Conservation (phyloP, 1,140 invertebrate species). For the Pogonomyrmex californicus region DNA sequence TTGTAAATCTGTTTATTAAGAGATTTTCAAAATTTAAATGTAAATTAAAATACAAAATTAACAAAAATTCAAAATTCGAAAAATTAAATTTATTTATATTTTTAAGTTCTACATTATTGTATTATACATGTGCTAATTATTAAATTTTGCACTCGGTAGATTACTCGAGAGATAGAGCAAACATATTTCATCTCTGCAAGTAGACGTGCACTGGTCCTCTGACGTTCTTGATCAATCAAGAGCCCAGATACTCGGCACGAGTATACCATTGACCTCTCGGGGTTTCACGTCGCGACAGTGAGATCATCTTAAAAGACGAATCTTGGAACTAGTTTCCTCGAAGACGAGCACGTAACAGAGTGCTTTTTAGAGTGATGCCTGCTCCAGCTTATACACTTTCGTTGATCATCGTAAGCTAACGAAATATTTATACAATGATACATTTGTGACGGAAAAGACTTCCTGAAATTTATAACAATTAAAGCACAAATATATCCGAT, state of each 20-base stretch:
- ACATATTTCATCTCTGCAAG: constrained; percentile 62
- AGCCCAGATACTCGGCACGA: constrained; percentile 17
- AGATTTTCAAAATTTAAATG: neutral
- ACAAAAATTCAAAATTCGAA: neutral
- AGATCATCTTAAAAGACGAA: constrained; percentile 50
- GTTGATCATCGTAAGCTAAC: neutral
- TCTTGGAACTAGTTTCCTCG: constrained; percentile 12
- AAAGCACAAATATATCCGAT: neutral
- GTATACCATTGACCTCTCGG: constrained; percentile 47
- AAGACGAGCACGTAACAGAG: constrained; percentile 12
- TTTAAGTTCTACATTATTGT: constrained; percentile 52
- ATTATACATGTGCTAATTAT: constrained; percentile 41
- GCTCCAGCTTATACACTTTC: neutral
- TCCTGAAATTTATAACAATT: neutral
- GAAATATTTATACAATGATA: neutral
- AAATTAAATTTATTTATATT: constrained; percentile 2
- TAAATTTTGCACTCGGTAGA: constrained; percentile 45
- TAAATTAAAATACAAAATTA: neutral
- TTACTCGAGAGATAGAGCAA: constrained; percentile 47
- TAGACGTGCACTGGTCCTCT: constrained; percentile 8
- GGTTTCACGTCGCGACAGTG: constrained; percentile 41
- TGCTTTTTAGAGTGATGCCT: constrained; percentile 18
- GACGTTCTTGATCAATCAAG: constrained; percentile 61
- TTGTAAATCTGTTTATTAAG: neutral
- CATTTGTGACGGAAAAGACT: neutral